Base-by-base conservation (phyloP, 2,888 invertebrate genomes). In the Sminthurides aquaticus region DNA sequence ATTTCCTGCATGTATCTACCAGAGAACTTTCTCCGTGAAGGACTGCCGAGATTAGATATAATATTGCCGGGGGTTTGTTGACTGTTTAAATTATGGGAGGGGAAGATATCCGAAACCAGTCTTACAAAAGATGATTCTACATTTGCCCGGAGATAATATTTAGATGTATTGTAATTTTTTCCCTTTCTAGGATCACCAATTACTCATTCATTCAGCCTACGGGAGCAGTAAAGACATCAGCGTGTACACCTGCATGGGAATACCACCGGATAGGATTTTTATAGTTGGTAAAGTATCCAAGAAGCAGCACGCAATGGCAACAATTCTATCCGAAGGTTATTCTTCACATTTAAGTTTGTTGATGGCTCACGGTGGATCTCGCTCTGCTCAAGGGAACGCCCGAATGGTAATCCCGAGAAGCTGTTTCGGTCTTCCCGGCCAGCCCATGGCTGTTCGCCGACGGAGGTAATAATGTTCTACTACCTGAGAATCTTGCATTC, bases 201-300 rank as follows among this genome's bases (percentile, higher is more conserved):
- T 97, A 29, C 83, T 90, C 66, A 86, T 98, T 68, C 89, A 92
- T 76, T 89, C 91, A 57, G 98, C 96, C 0, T 99, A 99, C 78
- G 99, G 99, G 22, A 97, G 97, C 74, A 90, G 90, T 75, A 99
- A 99, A 82, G 99, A 99, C 80, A 95, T 99, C 72, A 87, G 86
- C 74, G 96, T 99, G 15, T 99, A 99, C 80, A 86, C 89, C 70
- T 88, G 90, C 67, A 86, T 98, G 67, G 95, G 94, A 55, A 80
- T 99, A 67, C 86, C 88, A 74, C 85, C 90, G 24, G 89, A 88
- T 75, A 90, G 95, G 78, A 98, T 99, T 75, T 97, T 90, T 80
- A 94, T 97, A 67, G 91, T 98, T 68, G 97, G 97, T 22, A 95
- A 95, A 79, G 90, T 88, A 25, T 88, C 90, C 74, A 93, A 91